Evolutionary conservation across 1,140 invertebrate genomes (phyloP), one percentile per base, ranked within the genome.

Genomic region (Drosophila bocqueti): DNA sequence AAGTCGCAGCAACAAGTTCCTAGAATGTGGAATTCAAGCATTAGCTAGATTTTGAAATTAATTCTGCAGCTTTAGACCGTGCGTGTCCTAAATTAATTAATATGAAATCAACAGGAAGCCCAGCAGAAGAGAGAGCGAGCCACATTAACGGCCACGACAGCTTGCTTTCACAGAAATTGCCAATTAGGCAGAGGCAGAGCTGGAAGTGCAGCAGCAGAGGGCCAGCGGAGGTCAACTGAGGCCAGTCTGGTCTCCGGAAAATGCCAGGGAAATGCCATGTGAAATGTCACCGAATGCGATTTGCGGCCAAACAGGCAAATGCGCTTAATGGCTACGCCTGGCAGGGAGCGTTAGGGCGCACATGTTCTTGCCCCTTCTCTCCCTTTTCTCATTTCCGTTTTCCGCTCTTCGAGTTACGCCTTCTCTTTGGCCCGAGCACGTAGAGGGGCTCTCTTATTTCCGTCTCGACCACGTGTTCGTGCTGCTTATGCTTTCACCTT

Each of bases 31-130:
- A 55, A 29, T 42, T 59, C 18, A 42, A 58, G 45, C 31, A 59
- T 69, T 45, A 71, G 59, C 47, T 61, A 4, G 71, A 74, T 83
- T 82, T 63, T 34, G 13, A 83, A 84, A 73, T 77, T 71, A 77
- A 74, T 63, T 65, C 36, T 38, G 7, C 26, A 10, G 42, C 24
- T 58, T 47, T 54, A 11, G 68, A 34, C n/a, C 26, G 58, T 86
- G 82, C 82, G 82, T 85, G 83, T 64, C 46, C 26, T 77, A 73
- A 75, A 79, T 85, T 86, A 81, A 85, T 85, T 85, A 85, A 65
- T 66, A 45, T 31, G 46, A 67, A 63, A 52, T 52, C 60, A 79
- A 61, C 75, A 55, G 43, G 68, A 50, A 76, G 59, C 18, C 29
- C 36, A 57, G 54, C 54, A 11, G n/a, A 15, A 50, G 16, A 26